A percentile compares a stretch with the other conserved stretches of the same genome.
These are phyloP conservation scores for Clitarchus hookeri DNA, from an alignment of 2,888 invertebrate genomes.

Conservation along the genomic window DNA sequence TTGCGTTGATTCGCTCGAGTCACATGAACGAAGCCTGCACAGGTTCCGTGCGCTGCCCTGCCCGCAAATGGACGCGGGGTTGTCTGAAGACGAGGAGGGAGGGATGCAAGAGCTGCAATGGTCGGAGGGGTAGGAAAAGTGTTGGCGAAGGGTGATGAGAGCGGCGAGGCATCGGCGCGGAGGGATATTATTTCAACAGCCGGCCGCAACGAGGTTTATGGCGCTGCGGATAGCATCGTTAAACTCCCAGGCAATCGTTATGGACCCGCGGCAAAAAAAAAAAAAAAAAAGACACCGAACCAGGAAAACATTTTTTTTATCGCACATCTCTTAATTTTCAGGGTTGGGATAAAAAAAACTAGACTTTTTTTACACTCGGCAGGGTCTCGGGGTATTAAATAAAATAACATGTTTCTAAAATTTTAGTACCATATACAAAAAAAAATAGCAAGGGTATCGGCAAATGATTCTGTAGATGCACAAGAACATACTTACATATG, in stretches of 20 bases:
- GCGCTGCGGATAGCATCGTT: constrained; percentile 30
- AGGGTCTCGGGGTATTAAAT: background rate
- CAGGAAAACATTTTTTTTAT: background rate
- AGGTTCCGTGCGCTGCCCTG: background rate
- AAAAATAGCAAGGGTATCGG: background rate
- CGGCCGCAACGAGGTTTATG: constrained; percentile 31
- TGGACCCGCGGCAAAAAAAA: background rate
- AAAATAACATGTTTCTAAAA: background rate
- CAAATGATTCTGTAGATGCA: background rate
- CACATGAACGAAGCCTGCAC: background rate
- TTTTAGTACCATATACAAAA: background rate
- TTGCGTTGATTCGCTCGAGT: background rate
- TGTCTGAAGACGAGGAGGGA: too few relatives aligned
- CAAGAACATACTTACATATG: background rate
- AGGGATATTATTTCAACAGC: constrained; percentile 27
- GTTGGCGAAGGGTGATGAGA: background rate
- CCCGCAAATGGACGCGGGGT: background rate
- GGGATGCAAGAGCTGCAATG: too few relatives aligned
- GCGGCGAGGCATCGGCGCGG: background rate
- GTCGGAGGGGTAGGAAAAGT: constrained; percentile 21
- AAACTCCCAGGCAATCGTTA: constrained; percentile 18
- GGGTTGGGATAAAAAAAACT: background rate
- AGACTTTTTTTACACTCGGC: background rate
- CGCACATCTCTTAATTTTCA: constrained; percentile 1
- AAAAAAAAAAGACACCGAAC: background rate